Base-by-base conservation (phyloP, 2,888 invertebrate species). In the Pilophorus perplexus region DNA sequence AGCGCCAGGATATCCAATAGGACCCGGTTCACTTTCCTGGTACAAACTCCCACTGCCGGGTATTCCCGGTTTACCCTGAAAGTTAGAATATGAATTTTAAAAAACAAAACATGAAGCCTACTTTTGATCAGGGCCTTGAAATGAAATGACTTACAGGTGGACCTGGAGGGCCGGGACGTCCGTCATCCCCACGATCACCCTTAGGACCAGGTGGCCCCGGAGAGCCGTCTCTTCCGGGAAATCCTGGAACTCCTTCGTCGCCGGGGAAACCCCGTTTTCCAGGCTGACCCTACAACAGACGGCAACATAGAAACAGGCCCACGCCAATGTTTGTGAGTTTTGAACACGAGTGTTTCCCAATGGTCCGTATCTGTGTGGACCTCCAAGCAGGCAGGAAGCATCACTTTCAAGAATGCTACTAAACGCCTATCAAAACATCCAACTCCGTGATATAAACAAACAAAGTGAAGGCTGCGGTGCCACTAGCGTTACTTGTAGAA, bases 111-210 rank as follows among this genome's bases (percentile, higher is more conserved):
- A 8, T 33, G 33, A n/a, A n/a, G n/a, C n/a, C n/a, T n/a, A n/a
- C n/a, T n/a, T n/a, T n/a, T n/a, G n/a, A n/a, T n/a, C n/a, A n/a
- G n/a, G n/a, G n/a, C n/a, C n/a, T n/a, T n/a, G n/a, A n/a, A n/a
- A n/a, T n/a, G n/a, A n/a, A n/a, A 33, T 6, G 8, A 10, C 59
- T 42, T 25, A 59, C 62, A 6, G 62, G 73, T 22, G 69, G 70
- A 2, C 78, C 78, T 64, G 74, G 74, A 8, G 70, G 62, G n/a
- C 77, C 77, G 2, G 72, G 66, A 3, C 72, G 38, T 1, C 55
- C 55, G 23, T 37, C 25, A 3, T 55, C 55, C 1, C 55, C 55
- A 1, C 55, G 55, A 22, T 55, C 71, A 12, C 81, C 80, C 20
- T 76, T 44, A 48, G 28, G 46, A 2, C 64, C 64, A 14, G 52